A percentile compares a stretch with the other conserved stretches of the same genome.
Conservation (phyloP, 2,113 vertebrate species). For the Corythoichthys haematopterus region DNA sequence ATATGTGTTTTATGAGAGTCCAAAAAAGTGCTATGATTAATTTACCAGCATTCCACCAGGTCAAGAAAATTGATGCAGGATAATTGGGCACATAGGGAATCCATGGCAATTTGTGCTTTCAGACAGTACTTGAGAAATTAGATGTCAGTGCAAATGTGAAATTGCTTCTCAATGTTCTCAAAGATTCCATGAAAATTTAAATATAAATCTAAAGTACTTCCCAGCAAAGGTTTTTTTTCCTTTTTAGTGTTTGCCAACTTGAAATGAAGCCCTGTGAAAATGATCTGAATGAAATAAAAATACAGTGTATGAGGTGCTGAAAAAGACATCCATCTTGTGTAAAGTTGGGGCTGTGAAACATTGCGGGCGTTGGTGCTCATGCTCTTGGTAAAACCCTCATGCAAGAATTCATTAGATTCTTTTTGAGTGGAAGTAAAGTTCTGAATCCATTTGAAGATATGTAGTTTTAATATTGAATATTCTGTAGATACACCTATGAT, state of each 20-base stretch:
- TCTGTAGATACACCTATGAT: conserved; percentile 56
- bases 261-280: conserved; percentile 71
- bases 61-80: conserved; percentile 78
- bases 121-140: conserved; percentile 78
- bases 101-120: conserved; percentile 78
- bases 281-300: conserved; percentile 68
- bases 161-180: conserved; percentile 79
- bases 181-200: conserved; percentile 79
- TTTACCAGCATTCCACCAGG: conserved; percentile 75
- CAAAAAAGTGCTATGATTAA: conserved; percentile 71
- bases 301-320: conserved; percentile 31
- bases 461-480: conserved; percentile 61
- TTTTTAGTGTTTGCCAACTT: conserved; percentile 60
- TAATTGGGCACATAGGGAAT: conserved; percentile 81
- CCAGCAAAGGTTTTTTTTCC: conserved; percentile 64
- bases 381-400: conserved; percentile 62
- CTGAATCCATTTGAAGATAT: conserved; percentile 59
- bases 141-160: conserved; percentile 81
- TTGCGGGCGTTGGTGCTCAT: conserved; percentile 55
- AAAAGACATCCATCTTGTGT: conserved; percentile 53
- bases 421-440: conserved; percentile 64
- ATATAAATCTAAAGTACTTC: conserved; percentile 76
- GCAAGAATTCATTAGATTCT: conserved; percentile 64
- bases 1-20: conserved; percentile 62
- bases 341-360: conserved; percentile 61